Conservation (phyloP, 2,113 vertebrate genomes). For the Hippocampus barbouri region DNA sequence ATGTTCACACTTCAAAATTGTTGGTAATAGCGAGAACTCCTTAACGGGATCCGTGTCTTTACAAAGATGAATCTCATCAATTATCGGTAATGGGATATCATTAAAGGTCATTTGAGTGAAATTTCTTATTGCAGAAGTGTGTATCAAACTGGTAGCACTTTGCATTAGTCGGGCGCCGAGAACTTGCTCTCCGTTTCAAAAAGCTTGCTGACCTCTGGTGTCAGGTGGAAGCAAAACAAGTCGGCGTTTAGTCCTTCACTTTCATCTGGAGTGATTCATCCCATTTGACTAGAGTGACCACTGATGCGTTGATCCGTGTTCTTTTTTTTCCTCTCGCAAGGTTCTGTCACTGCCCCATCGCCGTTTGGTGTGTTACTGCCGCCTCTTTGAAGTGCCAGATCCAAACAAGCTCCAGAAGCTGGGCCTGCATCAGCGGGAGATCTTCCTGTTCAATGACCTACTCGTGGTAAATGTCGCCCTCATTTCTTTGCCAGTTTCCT, state of each 20-base stretch:
- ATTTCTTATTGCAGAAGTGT: no score
- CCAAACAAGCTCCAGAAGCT: conserved; percentile 96
- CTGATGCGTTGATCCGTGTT: neutral
- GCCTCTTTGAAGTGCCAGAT: conserved; percentile 97
- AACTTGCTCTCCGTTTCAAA: no score
- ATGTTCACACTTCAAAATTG: no score
- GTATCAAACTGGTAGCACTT: no score
- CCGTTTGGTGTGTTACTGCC: conserved; percentile 95
- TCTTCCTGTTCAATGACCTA: conserved; percentile 99
- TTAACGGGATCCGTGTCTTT: no score
- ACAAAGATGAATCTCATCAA: no score
- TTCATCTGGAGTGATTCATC: neutral
- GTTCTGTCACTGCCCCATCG: conserved; percentile 94
- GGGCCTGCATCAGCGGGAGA: conserved; percentile 96
- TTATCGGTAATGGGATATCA: no score
- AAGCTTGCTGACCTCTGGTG: no score
- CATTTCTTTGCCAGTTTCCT: neutral
- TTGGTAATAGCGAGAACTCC: no score
- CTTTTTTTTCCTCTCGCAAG: conserved; percentile 56
- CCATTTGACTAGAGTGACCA: neutral
- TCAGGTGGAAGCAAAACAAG: neutral
- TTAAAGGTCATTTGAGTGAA: no score
- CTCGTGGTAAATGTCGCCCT: conserved; percentile 78
- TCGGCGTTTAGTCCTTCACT: neutral
- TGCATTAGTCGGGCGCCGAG: no score